Evolutionary conservation across 1,140 invertebrate genomes (phyloP).

Genomic region (Pogonognathellus flavescens): DNA sequence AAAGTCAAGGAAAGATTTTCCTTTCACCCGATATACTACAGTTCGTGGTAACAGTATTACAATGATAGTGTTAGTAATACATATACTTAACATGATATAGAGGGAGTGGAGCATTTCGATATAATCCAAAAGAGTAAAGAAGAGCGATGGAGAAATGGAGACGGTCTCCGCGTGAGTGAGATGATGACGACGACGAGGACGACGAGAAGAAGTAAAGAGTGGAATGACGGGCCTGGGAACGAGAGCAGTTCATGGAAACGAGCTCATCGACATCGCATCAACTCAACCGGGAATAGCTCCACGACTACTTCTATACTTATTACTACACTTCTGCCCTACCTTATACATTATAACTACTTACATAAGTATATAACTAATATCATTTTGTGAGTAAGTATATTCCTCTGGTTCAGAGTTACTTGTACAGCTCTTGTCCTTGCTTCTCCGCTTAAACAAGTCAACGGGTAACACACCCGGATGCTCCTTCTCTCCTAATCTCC

Average conservation of each 20-base stretch:
- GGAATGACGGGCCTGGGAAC: constrained; percentile 5
- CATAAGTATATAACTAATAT: neutral
- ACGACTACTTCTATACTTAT: neutral
- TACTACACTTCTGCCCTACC: neutral
- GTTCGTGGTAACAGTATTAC: neutral
- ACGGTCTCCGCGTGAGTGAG: neutral
- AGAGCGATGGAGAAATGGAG: neutral
- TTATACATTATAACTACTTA: neutral
- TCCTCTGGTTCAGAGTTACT: neutral
- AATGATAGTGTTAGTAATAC: too few species aligned
- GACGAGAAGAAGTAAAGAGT: neutral
- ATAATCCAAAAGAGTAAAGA: too few species aligned
- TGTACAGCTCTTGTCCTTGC: too few species aligned
- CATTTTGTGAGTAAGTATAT: neutral
- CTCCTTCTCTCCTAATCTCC: too few species aligned
- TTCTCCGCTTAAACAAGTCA: too few species aligned
- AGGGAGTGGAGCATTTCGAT: too few species aligned
- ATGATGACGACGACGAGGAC: constrained; percentile 10
- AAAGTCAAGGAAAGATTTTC: neutral
- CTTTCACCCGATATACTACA: neutral
- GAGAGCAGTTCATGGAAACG: constrained; percentile 35
- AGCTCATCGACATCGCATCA: constrained; percentile 35
- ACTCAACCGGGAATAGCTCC: neutral
- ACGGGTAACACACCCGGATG: too few species aligned
- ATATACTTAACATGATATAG: too few species aligned